These are phyloP conservation scores for Pristionchus maxplancki DNA, from an alignment of 2,888 invertebrate genomes.

Conservation along the genomic window DNA sequence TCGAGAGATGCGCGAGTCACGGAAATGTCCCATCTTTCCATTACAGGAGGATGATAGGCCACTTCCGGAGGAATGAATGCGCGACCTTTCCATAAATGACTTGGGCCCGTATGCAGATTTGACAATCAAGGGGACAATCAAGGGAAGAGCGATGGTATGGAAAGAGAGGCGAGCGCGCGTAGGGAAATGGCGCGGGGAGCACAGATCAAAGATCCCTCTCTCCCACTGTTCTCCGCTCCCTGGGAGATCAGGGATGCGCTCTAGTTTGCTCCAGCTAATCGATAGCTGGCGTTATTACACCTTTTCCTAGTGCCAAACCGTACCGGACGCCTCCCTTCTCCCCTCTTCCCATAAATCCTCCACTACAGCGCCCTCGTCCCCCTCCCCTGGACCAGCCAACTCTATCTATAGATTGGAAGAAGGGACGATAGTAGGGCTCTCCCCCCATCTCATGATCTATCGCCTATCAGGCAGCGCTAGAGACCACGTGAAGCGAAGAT, in stretches of 20 bases:
- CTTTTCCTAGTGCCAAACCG: no score
- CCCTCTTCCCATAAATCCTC: neutral
- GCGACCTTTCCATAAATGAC: neutral
- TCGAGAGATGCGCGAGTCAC: no score
- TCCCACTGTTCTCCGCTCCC: neutral
- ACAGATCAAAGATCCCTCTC: constrained; percentile 7
- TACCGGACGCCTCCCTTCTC: neutral
- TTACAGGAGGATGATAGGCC: no score
- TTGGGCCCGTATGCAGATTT: neutral
- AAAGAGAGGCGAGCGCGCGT: neutral
- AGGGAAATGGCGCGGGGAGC: neutral
- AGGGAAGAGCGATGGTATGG: neutral
- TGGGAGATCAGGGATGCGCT: neutral
- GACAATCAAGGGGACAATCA: neutral
- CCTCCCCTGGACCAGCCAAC: neutral
- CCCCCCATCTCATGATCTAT: no score
- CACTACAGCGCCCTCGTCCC: neutral
- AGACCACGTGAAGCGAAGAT: no score
- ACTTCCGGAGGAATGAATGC: no score
- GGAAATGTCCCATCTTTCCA: no score
- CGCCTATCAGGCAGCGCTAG: neutral
- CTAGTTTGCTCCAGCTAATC: neutral
- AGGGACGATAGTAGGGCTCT: neutral
- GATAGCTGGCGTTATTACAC: neutral
- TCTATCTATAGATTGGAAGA: neutral